Evolutionary conservation across 2,797 vertebrate species (phyloP).

Genomic region (Acanthopagrus latus): DNA sequence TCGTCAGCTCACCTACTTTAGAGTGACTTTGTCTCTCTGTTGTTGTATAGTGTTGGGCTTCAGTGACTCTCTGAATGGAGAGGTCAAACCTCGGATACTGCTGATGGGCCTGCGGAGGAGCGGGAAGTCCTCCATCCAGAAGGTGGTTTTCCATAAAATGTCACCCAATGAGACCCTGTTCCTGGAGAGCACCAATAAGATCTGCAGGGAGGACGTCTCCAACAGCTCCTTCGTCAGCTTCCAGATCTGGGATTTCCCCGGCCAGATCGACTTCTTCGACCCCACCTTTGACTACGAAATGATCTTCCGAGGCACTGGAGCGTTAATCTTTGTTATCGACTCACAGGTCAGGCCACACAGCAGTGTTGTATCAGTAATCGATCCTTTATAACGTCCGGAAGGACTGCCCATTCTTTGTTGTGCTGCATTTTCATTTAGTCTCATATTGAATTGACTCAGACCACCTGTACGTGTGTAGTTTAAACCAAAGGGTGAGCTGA

Average conservation of each 20-base stretch:
- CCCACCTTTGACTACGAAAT: slow-evolving; percentile 98
- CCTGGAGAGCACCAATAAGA: slow-evolving; percentile 98
- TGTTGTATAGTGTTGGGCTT: slow-evolving; percentile 83
- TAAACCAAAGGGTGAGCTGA: not conserved
- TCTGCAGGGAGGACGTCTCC: slow-evolving; percentile 97
- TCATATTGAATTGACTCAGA: not conserved
- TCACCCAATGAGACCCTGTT: slow-evolving; percentile 97
- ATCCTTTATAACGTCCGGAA: not conserved
- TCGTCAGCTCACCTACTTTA: not conserved
- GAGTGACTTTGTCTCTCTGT: slow-evolving; percentile 6
- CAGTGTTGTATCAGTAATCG: not conserved
- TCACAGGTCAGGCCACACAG: slow-evolving; percentile 85
- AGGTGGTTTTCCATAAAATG: slow-evolving; percentile 98
- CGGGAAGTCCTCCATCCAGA: slow-evolving; percentile 97
- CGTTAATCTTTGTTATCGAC: slow-evolving; percentile 98
- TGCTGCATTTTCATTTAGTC: not conserved
- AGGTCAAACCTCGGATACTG: slow-evolving; percentile 95
- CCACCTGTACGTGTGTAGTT: not conserved
- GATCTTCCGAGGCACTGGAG: slow-evolving; percentile 98
- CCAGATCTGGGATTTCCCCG: slow-evolving; percentile 98
- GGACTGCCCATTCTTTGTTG: not conserved
- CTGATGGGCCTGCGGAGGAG: slow-evolving; percentile 95
- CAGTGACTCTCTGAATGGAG: slow-evolving; percentile 90
- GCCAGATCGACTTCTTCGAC: slow-evolving; percentile 98
- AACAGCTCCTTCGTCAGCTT: slow-evolving; percentile 98